phyloP scores from a whole-genome alignment of 2,888 invertebrate genomes.

The Eumerus sabulonum region DNA sequence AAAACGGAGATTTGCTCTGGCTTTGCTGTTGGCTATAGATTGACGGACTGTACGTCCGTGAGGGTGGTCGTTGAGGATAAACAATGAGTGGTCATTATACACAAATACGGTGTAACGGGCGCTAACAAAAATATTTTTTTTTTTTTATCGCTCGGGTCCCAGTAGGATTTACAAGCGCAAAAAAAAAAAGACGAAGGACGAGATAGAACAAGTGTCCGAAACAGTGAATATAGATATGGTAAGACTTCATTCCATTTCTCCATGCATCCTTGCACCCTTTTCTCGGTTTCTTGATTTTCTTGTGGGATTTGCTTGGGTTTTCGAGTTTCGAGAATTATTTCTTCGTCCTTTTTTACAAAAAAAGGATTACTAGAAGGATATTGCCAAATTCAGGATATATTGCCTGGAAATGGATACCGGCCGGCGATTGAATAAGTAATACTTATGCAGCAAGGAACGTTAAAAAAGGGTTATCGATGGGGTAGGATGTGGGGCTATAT shows the following conservation, averaged over 20 bases:
- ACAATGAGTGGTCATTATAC: conserved; percentile 53
- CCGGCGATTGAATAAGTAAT: conserved; percentile 40
- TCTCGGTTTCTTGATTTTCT: neutral
- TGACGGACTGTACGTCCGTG: conserved; percentile 33
- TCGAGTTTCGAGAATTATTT: conserved; percentile 24
- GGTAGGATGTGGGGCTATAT: neutral
- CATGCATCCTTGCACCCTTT: no score
- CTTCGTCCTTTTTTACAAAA: conserved; percentile 18
- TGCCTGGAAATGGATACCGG: conserved; percentile 43
- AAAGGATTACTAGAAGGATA: conserved; percentile 45
- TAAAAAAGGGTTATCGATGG: neutral
- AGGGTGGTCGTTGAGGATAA: neutral
- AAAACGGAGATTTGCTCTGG: no score
- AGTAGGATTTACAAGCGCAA: conserved; percentile 41
- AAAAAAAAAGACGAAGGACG: neutral
- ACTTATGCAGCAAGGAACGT: conserved; percentile 3
- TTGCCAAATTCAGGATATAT: conserved; percentile 52
- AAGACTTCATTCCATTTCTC: conserved; percentile 17
- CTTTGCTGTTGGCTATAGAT: conserved; percentile 30
- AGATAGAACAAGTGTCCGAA: conserved; percentile 20
- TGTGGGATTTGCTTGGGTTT: conserved; percentile 6
- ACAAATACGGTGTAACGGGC: conserved; percentile 24
- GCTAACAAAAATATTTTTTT: no score
- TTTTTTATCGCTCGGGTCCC: conserved; percentile 9
- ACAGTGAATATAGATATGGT: conserved; percentile 47